Conservation (phyloP, 2,113 vertebrate species). For the Puntigrus tetrazona region DNA sequence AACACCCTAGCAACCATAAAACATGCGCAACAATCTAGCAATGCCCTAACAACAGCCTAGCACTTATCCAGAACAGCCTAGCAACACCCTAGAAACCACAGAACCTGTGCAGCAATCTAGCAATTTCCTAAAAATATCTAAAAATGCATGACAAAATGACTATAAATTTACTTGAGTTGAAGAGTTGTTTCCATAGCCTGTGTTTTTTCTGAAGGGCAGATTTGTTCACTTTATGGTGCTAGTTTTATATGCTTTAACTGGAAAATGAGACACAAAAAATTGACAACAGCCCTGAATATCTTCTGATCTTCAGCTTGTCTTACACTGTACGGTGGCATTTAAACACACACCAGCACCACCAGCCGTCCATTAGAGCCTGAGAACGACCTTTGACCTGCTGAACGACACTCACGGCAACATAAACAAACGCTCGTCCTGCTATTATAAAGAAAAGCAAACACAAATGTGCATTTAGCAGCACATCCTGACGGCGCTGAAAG, state of each 20-base stretch:
- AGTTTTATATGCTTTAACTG: background rate
- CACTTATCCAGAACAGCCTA: too few species aligned
- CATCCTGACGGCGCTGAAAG: background rate
- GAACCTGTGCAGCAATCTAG: too few species aligned
- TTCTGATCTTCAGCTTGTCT: background rate
- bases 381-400: background rate
- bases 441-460: background rate
- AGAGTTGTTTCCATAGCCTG: background rate
- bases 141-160: background rate
- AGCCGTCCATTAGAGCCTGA: background rate
- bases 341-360: background rate
- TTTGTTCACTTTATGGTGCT: background rate
- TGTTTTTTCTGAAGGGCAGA: background rate
- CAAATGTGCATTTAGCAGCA: slow-evolving; percentile 22
- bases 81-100: too few species aligned
- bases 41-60: too few species aligned
- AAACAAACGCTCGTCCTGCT: background rate
- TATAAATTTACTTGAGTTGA: background rate
- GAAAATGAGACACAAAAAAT: background rate
- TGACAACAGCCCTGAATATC: background rate
- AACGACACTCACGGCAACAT: background rate
- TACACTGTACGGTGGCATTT: background rate
- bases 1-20: too few species aligned
- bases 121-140: background rate
- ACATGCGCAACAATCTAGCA: too few species aligned